These are phyloP conservation scores for Drosophila greeni DNA, from an alignment of 2,888 invertebrate genomes.

Conservation along the genomic window DNA sequence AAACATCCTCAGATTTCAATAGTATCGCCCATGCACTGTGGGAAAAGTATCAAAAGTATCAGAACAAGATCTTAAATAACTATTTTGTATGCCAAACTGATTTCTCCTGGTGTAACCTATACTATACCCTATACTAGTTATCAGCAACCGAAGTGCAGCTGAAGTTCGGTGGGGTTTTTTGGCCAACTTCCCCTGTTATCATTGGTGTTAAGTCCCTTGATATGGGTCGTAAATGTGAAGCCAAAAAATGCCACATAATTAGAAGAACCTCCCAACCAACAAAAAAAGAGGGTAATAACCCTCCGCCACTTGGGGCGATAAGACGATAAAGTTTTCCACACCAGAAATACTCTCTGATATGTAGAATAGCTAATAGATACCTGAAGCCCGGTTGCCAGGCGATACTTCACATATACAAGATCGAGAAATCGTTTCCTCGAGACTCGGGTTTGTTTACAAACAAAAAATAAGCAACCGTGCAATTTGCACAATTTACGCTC, in stretches of 20 bases:
- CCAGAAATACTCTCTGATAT: conserved; percentile 6
- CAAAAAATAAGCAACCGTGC: conserved; percentile 25
- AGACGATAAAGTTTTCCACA: conserved; percentile 27
- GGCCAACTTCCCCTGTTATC: conserved; percentile 47
- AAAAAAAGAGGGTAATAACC: conserved; percentile 28
- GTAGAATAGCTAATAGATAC: conserved; percentile 6
- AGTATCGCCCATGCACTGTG: not conserved
- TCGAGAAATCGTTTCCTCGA: conserved; percentile 51
- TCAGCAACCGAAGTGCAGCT: conserved; percentile 27
- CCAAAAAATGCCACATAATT: conserved; percentile 14
- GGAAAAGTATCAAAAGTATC: not conserved
- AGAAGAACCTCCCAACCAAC: not conserved
- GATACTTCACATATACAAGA: conserved; percentile 15
- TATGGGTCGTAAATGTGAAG: conserved; percentile 51
- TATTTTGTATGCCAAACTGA: not conserved
- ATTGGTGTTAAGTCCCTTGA: conserved; percentile 34
- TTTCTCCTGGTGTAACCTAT: conserved; percentile 14
- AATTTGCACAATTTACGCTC: conserved; percentile 5
- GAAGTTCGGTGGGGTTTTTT: conserved; percentile 27
- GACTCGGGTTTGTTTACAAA: conserved; percentile 56
- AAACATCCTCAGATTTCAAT: not conserved
- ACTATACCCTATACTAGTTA: conserved; percentile 13
- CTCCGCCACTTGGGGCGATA: conserved; percentile 9
- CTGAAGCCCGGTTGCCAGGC: conserved; percentile 29
- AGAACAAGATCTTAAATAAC: no score